These are phyloP conservation scores for Perccottus glenii DNA, from an alignment of 2,113 vertebrate genomes.

Conservation along the genomic window DNA sequence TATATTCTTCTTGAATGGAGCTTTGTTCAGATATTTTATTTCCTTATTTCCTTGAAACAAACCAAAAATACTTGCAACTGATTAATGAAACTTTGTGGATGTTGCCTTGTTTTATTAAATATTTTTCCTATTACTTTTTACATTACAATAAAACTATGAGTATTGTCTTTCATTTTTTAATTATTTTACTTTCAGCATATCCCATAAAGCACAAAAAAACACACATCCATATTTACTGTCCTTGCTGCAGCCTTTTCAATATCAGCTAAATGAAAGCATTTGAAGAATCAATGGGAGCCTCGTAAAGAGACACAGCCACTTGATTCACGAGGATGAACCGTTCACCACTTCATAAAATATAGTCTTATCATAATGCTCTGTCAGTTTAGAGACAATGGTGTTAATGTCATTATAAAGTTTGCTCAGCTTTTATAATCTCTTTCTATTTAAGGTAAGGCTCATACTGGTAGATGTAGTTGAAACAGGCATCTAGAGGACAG, in stretches of 20 bases:
- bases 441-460: slow-evolving; percentile 88
- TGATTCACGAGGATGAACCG: slow-evolving; percentile 22
- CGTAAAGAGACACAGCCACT: slow-evolving; percentile 41
- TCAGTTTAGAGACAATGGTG: neutral
- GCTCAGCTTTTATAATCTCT: neutral
- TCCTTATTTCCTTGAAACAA: slow-evolving; percentile 13
- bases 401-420: neutral
- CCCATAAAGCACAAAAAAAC: neutral
- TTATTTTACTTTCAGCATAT: slow-evolving; percentile 2
- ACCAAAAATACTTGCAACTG: slow-evolving; percentile 19
- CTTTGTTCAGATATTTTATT: slow-evolving; percentile 11
- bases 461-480: slow-evolving; percentile 89
- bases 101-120: slow-evolving; percentile 9
- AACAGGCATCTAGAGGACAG: slow-evolving; percentile 88
- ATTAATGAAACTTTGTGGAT: slow-evolving; percentile 13
- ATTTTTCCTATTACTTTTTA: slow-evolving; percentile 50
- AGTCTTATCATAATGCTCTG: slow-evolving; percentile 16
- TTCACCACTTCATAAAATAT: neutral
- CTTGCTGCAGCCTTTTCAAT: slow-evolving; percentile 36
- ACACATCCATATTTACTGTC: slow-evolving; percentile 23
- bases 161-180: slow-evolving; percentile 17
- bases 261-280: slow-evolving; percentile 39
- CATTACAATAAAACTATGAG: slow-evolving; percentile 41
- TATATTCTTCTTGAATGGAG: slow-evolving; percentile 30
- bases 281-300: slow-evolving; percentile 48